phyloP scores from a whole-genome alignment of 2,113 vertebrate genomes.

The Silurus meridionalis region DNA sequence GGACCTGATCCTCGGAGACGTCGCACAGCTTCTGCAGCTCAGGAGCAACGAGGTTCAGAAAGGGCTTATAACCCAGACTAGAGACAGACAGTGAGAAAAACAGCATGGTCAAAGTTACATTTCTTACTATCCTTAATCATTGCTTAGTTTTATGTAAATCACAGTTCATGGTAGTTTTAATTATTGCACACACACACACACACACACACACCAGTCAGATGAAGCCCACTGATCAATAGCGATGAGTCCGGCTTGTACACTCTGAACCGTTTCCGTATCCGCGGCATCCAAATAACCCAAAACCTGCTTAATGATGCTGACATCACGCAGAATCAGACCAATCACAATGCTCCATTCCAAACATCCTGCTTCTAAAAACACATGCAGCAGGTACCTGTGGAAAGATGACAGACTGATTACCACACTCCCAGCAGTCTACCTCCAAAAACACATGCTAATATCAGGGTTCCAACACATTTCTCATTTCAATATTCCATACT shows the following conservation, averaged over 20 bases:
- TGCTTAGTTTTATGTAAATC: not conserved
- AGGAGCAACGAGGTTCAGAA: slow-evolving; percentile 89
- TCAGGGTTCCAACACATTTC: no score
- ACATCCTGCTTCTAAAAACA: slow-evolving; percentile 96
- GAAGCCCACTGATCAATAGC: slow-evolving; percentile 89
- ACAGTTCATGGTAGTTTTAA: not conserved
- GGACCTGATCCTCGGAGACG: slow-evolving; percentile 78
- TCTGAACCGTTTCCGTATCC: slow-evolving; percentile 86
- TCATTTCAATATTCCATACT: no score
- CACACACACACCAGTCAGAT: slow-evolving; percentile 83
- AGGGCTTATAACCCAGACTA: slow-evolving; percentile 97
- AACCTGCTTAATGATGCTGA: slow-evolving; percentile 86
- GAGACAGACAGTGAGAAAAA: not conserved
- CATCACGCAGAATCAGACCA: slow-evolving; percentile 89
- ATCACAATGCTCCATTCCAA: slow-evolving; percentile 94
- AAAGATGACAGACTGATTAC: not conserved
- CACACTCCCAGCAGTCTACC: not conserved
- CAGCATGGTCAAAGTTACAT: not conserved
- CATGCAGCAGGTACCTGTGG: slow-evolving; percentile 90
- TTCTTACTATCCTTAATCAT: not conserved
- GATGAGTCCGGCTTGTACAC: slow-evolving; percentile 80
- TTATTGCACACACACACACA: not conserved
- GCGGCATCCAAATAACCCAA: slow-evolving; percentile 83
- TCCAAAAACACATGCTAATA: not conserved
- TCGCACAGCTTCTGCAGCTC: slow-evolving; percentile 89